Evolutionary conservation across 2,113 vertebrate species (phyloP).

Genomic region (Caloenas nicobarica): DNA sequence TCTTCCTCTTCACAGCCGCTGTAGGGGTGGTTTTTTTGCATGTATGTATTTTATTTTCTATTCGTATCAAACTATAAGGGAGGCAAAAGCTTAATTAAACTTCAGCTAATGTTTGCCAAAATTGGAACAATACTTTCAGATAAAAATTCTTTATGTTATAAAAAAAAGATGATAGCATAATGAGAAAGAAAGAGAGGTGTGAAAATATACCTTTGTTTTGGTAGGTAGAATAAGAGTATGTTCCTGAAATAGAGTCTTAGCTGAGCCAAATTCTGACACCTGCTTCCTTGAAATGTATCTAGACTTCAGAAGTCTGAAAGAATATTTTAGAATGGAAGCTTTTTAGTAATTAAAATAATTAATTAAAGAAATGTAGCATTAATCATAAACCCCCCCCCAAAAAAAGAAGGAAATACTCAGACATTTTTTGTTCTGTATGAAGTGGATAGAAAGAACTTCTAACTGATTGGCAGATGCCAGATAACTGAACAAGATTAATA

Average conservation of each 20-base stretch:
- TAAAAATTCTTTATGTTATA: constrained; percentile 32
- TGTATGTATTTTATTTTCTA: neutral
- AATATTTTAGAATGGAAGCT: neutral
- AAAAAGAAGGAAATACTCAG: neutral
- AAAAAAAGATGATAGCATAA: constrained; percentile 30
- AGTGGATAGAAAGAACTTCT: neutral
- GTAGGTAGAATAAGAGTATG: neutral
- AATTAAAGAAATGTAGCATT: neutral
- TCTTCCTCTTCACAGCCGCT: neutral
- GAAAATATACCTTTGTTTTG: neutral
- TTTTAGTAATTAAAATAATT: neutral
- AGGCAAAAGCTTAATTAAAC: constrained; percentile 60
- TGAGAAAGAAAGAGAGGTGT: neutral
- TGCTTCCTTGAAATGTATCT: neutral
- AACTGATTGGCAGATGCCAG: constrained; percentile 1
- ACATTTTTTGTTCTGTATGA: neutral
- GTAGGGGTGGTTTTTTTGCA: neutral
- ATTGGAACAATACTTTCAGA: constrained; percentile 25
- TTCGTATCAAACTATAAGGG: neutral
- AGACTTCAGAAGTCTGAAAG: neutral
- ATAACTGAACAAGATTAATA: constrained; percentile 25
- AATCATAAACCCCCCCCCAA: neutral
- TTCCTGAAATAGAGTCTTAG: neutral
- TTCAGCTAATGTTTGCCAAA: constrained; percentile 50
- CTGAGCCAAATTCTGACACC: neutral